Base-by-base conservation (phyloP, 2,888 invertebrate species). In the Petrophora chlorosata region DNA sequence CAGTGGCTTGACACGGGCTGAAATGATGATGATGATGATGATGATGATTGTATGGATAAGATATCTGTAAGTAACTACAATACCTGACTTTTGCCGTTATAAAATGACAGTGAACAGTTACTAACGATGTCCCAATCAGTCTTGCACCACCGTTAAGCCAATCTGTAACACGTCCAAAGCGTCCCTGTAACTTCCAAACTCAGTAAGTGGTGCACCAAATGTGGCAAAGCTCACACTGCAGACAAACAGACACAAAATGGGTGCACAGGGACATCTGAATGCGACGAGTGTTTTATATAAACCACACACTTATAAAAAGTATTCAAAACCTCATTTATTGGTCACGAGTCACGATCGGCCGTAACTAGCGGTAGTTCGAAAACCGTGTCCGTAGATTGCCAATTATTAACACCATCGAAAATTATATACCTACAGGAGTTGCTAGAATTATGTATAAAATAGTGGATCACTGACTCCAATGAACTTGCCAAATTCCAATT, bases 181-280 rank as follows among this genome's bases (percentile, higher is more conserved):
- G 10, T 9, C 16, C 25, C 10, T 5, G n/a, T n/a, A 16, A 25
- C 23, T 2, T 30, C 9, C 33, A 12, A 19, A 13, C 14, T 29
- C n/a, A 28, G 9, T 10, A 14, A 30, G 8, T 28, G 13, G 30
- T 3, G 28, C 9, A 19, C 28, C 12, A 40, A 23, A 47, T 47
- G 16, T 46, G 46, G 5, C 35, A 35, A 28, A 47, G 13, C 8
- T 39, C 3, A 28, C 14, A 26, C 0, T 2, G n/a, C 34, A 7
- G 5, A 28, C 3, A 26, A 53, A 60, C 32, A 14, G 56, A 39
- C 60, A 45, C 45, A 29, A 53, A 60, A 45, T 55, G 35, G 55
- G 32, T 47, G 25, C 17, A 15, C 39, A 33, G 22, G n/a, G 57
- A 55, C 57, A 49, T 51, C 15, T 60, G 57, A 60, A 60, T 60